Conservation (phyloP, 23 tunicate genomes). For the Phallusia fumigata region DNA sequence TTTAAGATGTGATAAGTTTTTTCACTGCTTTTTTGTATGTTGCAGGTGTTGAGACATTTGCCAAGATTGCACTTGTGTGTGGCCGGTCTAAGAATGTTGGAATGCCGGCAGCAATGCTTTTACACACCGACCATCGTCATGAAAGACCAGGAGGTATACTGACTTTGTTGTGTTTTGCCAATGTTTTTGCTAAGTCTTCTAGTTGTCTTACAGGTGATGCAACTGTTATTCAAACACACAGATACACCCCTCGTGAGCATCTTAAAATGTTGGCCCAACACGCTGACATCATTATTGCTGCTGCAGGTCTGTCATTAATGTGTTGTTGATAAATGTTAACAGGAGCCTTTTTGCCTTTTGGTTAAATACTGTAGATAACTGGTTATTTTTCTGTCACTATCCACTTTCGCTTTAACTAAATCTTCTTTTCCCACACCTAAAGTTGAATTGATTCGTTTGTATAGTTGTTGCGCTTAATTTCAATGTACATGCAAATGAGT, state of each 20-base stretch:
- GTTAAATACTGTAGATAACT: no score
- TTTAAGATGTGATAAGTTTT: no score
- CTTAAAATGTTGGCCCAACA: slow-evolving; percentile 69
- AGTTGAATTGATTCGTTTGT: no score
- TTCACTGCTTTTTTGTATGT: no score
- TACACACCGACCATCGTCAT: slow-evolving; percentile 92
- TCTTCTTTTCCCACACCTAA: no score
- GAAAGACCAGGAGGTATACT: slow-evolving; percentile 84
- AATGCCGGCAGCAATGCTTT: slow-evolving; percentile 91
- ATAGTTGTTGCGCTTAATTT: no score
- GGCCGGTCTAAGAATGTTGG: slow-evolving; percentile 97
- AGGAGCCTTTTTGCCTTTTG: no score
- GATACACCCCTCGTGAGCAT: slow-evolving; percentile 89
- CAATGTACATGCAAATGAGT: no score
- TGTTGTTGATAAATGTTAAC: background rate
- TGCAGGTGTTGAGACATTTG: slow-evolving; percentile 88
- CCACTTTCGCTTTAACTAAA: no score
- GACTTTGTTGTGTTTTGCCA: no score
- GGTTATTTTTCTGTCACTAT: no score
- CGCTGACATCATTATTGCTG: slow-evolving; percentile 85
- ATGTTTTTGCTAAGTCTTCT: no score
- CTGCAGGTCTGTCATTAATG: slow-evolving; percentile 77
- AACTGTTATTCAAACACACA: slow-evolving; percentile 88
- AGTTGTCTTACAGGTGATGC: slow-evolving; percentile 66
- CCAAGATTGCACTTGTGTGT: slow-evolving; percentile 84